Conservation (phyloP, 2,113 vertebrate genomes). For the Callorhinus ursinus region DNA sequence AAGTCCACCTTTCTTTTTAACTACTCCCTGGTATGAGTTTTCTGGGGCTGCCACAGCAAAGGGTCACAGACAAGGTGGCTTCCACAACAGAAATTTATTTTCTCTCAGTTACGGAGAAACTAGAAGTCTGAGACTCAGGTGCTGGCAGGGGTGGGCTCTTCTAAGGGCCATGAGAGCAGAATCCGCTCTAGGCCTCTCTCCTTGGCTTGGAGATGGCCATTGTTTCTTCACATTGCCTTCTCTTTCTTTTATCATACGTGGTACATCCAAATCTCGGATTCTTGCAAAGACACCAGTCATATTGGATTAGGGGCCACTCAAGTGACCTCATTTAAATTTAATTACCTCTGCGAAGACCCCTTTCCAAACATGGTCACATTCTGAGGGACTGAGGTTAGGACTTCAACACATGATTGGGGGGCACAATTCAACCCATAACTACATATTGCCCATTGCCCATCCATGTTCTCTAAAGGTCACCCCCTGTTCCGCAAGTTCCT, state of each 20-base stretch:
- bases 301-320: background rate
- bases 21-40: background rate
- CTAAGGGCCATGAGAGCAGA: background rate
- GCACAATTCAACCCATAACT: background rate
- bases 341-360: background rate
- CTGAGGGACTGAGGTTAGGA: background rate
- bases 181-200: background rate
- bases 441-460: fast-evolving
- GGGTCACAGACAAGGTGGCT: fast-evolving
- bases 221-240: background rate
- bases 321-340: background rate
- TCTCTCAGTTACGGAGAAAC: background rate
- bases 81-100: background rate
- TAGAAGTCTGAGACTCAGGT: background rate
- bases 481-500: background rate
- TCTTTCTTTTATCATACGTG: background rate
- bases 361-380: background rate
- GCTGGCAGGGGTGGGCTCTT: background rate
- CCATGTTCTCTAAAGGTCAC: background rate
- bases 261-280: background rate
- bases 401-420: fast-evolving
- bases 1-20: background rate
- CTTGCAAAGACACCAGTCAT: background rate
- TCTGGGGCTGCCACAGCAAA: fast-evolving
- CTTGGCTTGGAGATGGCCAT: fast-evolving